phyloP scores from a whole-genome alignment of 2,797 vertebrate species.

The Betta splendens region DNA sequence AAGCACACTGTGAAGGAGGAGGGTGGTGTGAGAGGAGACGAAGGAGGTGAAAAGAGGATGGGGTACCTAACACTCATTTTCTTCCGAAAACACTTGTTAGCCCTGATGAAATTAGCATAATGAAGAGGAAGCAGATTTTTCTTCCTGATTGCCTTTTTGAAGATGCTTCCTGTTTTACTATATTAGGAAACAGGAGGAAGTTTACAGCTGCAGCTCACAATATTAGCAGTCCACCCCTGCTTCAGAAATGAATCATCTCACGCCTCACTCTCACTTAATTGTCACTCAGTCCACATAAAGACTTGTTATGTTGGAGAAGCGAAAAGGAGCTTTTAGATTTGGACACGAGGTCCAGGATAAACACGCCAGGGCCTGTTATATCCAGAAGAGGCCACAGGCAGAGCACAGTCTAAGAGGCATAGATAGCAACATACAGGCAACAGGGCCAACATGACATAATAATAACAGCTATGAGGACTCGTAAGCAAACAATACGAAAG shows the following conservation, averaged over 20 bases:
- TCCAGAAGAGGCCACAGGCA: no score
- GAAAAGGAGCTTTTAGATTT: conserved; percentile 7
- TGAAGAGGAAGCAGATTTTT: conserved; percentile 19
- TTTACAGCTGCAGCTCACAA: conserved; percentile 29
- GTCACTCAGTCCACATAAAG: conserved; percentile 19
- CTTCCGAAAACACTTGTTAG: conserved; percentile 40
- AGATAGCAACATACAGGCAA: no score
- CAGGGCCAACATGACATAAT: no score
- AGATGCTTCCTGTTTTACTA: conserved; percentile 45
- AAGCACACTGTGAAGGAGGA: conserved; percentile 50
- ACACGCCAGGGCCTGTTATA: background rate
- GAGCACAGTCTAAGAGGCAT: no score
- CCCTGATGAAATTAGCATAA: conserved; percentile 29
- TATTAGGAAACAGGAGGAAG: conserved; percentile 13
- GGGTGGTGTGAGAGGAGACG: conserved; percentile 32
- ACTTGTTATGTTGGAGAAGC: background rate
- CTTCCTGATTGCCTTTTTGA: conserved; percentile 18
- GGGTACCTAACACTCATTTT: conserved; percentile 33
- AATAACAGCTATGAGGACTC: no score
- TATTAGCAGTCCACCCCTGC: conserved; percentile 28
- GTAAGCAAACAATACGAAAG: no score
- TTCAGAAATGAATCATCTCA: conserved; percentile 48
- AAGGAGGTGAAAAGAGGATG: conserved; percentile 24
- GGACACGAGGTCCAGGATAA: background rate
- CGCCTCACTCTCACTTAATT: conserved; percentile 43